These are phyloP conservation scores for Urocitellus parryii DNA, from an alignment of 2,113 vertebrate species.

Conservation along the genomic window DNA sequence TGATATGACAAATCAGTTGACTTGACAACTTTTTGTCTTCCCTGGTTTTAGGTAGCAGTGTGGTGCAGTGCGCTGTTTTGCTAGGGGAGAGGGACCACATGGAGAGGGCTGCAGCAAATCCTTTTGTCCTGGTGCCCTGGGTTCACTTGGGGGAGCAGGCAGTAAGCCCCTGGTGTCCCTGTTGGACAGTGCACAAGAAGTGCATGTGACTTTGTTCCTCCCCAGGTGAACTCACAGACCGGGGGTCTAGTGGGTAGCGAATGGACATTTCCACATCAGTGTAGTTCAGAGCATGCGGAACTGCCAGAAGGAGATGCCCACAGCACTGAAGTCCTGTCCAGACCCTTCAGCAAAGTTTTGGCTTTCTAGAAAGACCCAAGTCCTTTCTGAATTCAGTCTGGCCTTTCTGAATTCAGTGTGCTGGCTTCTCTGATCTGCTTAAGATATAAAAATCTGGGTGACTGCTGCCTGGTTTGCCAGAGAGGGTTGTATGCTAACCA, in stretches of 20 bases:
- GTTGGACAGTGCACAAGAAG: background rate
- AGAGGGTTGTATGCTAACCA: accelerated
- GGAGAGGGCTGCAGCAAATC: background rate
- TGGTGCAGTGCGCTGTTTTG: background rate
- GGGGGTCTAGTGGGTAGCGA: accelerated
- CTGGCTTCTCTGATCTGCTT: background rate
- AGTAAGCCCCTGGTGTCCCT: background rate
- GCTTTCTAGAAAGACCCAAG: background rate
- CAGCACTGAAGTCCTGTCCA: background rate
- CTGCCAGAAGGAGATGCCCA: background rate
- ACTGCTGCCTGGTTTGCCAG: background rate
- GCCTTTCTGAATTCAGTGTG: background rate
- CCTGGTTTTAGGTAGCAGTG: background rate
- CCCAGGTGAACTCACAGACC: accelerated
- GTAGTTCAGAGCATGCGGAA: background rate
- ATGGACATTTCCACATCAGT: accelerated
- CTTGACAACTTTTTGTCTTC: background rate
- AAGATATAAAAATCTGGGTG: accelerated
- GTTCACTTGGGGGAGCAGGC: background rate
- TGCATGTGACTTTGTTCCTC: accelerated
- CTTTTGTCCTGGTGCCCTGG: background rate
- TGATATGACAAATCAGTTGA: background rate
- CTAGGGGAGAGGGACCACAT: background rate
- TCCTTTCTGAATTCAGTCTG: background rate
- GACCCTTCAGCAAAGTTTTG: background rate